A percentile compares a stretch with the other conserved stretches of the same genome.
phyloP scores from a whole-genome alignment of 2,797 vertebrate species.

The Tamandua tetradactyla region DNA sequence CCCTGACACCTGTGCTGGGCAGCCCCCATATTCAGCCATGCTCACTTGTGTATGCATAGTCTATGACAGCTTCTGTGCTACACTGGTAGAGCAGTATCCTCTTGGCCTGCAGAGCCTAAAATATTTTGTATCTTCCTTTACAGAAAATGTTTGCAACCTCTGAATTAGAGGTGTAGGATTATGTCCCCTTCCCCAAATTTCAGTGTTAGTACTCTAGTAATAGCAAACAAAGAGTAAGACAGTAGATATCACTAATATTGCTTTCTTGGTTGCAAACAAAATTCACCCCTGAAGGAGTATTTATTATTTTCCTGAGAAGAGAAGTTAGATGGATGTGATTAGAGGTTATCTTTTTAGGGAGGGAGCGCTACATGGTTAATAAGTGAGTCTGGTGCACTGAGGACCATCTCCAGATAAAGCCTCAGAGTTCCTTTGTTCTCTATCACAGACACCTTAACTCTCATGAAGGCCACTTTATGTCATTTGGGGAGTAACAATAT shows the following conservation, averaged over 20 bases:
- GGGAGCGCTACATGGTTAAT: neutral
- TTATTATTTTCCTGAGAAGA: neutral
- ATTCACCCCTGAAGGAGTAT: neutral
- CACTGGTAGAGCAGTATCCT: neutral
- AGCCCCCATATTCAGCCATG: neutral
- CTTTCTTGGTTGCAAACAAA: neutral
- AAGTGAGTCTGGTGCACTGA: too few relatives aligned
- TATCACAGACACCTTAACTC: neutral
- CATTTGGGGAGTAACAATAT: neutral
- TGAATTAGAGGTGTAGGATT: neutral
- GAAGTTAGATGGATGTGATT: neutral
- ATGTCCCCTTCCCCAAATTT: too few relatives aligned
- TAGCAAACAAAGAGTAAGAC: neutral
- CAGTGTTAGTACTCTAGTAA: neutral
- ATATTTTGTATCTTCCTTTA: neutral
- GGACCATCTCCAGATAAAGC: neutral
- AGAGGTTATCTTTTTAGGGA: neutral
- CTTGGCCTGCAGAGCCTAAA: neutral
- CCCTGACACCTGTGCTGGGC: neutral
- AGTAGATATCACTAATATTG: neutral
- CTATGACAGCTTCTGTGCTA: neutral
- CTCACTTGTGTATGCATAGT: rapidly evolving
- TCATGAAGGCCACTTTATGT: neutral
- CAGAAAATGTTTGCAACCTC: neutral
- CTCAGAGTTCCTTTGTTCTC: neutral